These are phyloP conservation scores for Panurus biarmicus DNA, from an alignment of 2,113 vertebrate species.

Conservation along the genomic window DNA sequence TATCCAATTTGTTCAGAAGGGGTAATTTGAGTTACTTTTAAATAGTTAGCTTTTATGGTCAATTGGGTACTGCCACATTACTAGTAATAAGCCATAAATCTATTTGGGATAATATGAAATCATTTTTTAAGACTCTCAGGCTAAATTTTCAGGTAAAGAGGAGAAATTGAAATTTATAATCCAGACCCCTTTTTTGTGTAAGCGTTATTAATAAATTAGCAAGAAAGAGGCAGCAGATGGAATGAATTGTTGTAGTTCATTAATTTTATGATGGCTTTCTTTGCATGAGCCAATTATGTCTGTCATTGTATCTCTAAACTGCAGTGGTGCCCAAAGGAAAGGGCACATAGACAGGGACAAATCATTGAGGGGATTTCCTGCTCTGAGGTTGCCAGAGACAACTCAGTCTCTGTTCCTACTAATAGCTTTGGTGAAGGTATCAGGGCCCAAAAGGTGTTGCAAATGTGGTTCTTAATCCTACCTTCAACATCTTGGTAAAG, in stretches of 20 bases:
- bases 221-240: slow-evolving; percentile 60
- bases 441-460: not conserved
- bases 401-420: not conserved
- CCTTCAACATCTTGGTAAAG: not conserved
- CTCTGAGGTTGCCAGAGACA: not conserved
- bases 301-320: slow-evolving; percentile 56
- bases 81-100: slow-evolving; percentile 70
- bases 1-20: slow-evolving; percentile 41
- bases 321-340: slow-evolving; percentile 51
- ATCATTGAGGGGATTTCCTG: not conserved
- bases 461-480: not conserved
- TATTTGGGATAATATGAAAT: slow-evolving; percentile 61
- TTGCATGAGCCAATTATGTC: slow-evolving; percentile 62
- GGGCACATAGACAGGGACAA: slow-evolving; percentile 31
- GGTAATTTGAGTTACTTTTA: slow-evolving; percentile 66
- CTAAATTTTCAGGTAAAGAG: slow-evolving; percentile 69
- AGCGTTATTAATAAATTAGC: slow-evolving; percentile 79
- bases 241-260: slow-evolving; percentile 73
- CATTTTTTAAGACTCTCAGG: slow-evolving; percentile 57
- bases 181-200: slow-evolving; percentile 67
- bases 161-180: slow-evolving; percentile 71
- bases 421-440: not conserved
- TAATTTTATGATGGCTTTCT: slow-evolving; percentile 69
- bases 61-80: slow-evolving; percentile 65
- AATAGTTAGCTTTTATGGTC: slow-evolving; percentile 72